Conservation (phyloP, 2,113 vertebrate species). For the Menura novaehollandiae region DNA sequence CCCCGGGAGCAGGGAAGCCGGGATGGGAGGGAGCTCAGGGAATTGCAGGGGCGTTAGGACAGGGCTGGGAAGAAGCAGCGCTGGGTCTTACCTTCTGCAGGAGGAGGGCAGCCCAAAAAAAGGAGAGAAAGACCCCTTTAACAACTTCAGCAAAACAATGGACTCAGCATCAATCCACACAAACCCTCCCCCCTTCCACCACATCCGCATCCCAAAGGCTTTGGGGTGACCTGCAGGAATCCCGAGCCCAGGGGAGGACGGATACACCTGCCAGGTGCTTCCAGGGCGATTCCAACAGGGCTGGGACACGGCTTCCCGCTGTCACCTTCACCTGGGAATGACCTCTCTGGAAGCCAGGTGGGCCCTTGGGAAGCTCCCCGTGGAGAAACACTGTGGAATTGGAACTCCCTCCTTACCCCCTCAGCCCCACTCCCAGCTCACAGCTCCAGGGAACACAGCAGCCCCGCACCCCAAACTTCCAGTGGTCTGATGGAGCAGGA, state of each 20-base stretch:
- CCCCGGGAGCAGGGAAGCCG: not conserved
- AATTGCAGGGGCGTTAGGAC: not conserved
- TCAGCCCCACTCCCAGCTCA: not conserved
- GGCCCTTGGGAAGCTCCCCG: not conserved
- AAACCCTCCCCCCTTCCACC: not conserved
- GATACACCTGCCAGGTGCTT: rapidly evolving
- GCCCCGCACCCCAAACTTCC: not conserved
- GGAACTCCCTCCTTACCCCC: too few species aligned
- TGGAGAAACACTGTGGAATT: rapidly evolving
- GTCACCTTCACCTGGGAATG: not conserved
- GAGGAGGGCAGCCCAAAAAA: constrained; percentile 72
- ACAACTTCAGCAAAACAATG: constrained; percentile 58
- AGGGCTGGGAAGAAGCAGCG: constrained; percentile 44
- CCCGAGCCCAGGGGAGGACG: rapidly evolving
- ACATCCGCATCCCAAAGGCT: rapidly evolving
- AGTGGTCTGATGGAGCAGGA: rapidly evolving
- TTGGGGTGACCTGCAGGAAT: not conserved
- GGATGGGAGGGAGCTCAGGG: not conserved
- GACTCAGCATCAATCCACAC: not conserved
- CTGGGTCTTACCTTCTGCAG: constrained; percentile 80
- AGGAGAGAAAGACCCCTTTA: constrained; percentile 67
- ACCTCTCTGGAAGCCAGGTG: rapidly evolving
- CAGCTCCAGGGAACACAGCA: not conserved
- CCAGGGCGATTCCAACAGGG: not conserved
- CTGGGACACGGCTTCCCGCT: too few species aligned